Conservation (phyloP, 2,888 invertebrate species). For the Synanthedon formicaeformis region DNA sequence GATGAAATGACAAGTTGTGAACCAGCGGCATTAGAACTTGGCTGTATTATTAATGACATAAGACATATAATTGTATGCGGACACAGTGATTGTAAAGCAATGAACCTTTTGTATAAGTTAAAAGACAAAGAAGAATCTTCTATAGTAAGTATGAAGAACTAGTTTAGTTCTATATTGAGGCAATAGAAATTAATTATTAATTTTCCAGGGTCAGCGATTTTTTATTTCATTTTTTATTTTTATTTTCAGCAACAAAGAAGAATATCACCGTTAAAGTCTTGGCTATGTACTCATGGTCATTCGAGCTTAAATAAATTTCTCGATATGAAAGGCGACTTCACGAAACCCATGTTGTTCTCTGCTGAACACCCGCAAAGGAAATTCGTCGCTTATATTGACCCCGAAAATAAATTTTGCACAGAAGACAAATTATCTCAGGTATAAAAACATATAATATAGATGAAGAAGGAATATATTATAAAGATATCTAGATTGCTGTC, state of each 20-base stretch:
- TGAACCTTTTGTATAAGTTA: constrained; percentile 89
- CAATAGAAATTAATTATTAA: too few relatives aligned
- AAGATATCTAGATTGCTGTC: neutral
- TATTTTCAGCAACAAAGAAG: constrained; percentile 75
- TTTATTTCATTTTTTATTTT: too few relatives aligned
- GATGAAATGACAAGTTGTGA: constrained; percentile 93
- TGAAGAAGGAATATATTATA: too few relatives aligned
- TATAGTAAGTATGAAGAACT: constrained; percentile 28
- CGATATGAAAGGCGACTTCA: constrained; percentile 73
- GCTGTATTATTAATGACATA: constrained; percentile 91
- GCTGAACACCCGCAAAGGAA: constrained; percentile 88
- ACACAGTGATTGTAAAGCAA: constrained; percentile 98
- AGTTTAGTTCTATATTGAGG: neutral
- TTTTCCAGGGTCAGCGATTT: too few relatives aligned
- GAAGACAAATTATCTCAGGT: constrained; percentile 97
- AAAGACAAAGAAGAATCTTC: constrained; percentile 81
- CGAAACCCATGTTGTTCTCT: constrained; percentile 84
- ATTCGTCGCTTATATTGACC: constrained; percentile 95
- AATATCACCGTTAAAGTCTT: constrained; percentile 89
- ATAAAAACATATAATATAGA: constrained; percentile 9
- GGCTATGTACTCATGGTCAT: constrained; percentile 90
- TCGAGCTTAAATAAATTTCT: constrained; percentile 87
- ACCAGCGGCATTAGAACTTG: constrained; percentile 94
- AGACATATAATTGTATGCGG: constrained; percentile 95
- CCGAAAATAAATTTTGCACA: constrained; percentile 86